Base-by-base conservation (phyloP, 2,888 invertebrate genomes). In the Ormyrus nitidulus region DNA sequence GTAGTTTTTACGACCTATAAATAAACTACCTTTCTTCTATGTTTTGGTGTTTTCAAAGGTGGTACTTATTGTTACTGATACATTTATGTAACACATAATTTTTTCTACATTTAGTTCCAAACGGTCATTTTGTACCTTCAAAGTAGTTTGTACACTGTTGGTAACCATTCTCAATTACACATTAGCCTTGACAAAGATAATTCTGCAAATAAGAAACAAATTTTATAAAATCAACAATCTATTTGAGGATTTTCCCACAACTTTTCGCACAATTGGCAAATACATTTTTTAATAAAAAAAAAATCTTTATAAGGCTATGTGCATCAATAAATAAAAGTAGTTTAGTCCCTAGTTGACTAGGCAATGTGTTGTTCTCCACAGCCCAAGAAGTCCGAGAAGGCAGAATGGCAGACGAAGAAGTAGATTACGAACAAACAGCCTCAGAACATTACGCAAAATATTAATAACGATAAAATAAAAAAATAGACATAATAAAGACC, bases 381-480 rank as follows among this genome's bases (percentile, higher is more conserved):
- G 95, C 93, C 94, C 89, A 95, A 95, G 94, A 95, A 95, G 91
- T 93, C 94, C 90, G 95, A 95, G 93, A 94, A 94, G 90, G 94
- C 94, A 91, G 93, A 94, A 91, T 94, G 94, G 94, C 93, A 93
- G 92, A 94, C 94, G 93, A 94, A 94, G 92, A 93, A 93, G 86
- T 90, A 89, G 88, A 87, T 87, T 87, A 82, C 81, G 82, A 81
- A 84, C 77, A 83, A 83, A 85, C 84, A 83, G 83, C 84, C 82
- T 82, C 82, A 84, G 81, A 82, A 77, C 74, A 78, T 66, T 53
- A 78, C 51, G 49, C 64, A 74, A 81, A 70, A 70, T 34, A 81
- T 81, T 78, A 68, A 69, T 81, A 56, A 78, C 77, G 79, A 81
- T 44, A 65, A 80, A 72, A 82, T 79, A 80, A 79, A 59, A 79